phyloP scores from a whole-genome alignment of 2,888 invertebrate species.

The Cosmopolites sordidus region DNA sequence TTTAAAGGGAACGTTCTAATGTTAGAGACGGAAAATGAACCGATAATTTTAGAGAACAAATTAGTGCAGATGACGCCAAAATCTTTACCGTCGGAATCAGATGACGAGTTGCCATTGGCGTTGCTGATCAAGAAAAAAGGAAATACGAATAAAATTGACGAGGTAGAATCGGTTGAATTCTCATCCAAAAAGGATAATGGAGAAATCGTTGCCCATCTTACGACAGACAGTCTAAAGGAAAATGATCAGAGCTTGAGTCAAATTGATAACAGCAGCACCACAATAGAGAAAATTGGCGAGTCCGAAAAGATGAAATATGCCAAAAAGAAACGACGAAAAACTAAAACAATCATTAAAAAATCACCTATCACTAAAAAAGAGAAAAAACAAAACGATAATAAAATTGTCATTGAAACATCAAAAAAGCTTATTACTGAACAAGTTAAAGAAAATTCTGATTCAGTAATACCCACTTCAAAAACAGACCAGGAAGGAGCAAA shows the following conservation, averaged over 20 bases:
- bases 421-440: no score
- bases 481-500: no score
- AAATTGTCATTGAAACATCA: no score
- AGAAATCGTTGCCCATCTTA: conserved; percentile 12
- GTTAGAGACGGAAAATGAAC: conserved; percentile 32
- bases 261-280: neutral
- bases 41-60: conserved; percentile 36
- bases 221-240: conserved; percentile 22
- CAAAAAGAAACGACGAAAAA: conserved; percentile 8
- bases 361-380: neutral
- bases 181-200: neutral
- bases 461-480: no score
- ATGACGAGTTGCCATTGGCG: conserved; percentile 32
- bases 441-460: no score
- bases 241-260: conserved; percentile 3
- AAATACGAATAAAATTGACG: neutral
- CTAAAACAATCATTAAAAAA: neutral
- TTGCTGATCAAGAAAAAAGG: conserved; percentile 20
- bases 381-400: no score
- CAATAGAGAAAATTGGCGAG: conserved; percentile 1
- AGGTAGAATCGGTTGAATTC: neutral
- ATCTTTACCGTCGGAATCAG: conserved; percentile 23
- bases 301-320: neutral
- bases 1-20: no score
- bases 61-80: conserved; percentile 13